Conservation (phyloP, 2,888 invertebrate species). For the Phengaris arion region DNA sequence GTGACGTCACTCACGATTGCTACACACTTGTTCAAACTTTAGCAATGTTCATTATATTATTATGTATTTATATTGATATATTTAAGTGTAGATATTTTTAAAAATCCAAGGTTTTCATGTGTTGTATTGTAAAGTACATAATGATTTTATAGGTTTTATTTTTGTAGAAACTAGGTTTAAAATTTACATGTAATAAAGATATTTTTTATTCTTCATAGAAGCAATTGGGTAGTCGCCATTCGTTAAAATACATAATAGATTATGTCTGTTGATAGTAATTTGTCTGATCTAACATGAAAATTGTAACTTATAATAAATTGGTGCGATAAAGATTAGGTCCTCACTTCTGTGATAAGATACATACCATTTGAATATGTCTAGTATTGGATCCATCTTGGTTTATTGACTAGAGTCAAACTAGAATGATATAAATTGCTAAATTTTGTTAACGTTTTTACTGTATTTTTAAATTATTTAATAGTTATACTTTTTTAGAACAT, state of each 20-base stretch:
- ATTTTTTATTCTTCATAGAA: no score
- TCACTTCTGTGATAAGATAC: background rate
- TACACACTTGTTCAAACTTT: background rate
- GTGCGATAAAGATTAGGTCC: background rate
- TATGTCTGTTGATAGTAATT: background rate
- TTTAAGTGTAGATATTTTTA: no score
- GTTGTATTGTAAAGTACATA: no score
- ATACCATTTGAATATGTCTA: background rate
- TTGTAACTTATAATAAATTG: background rate
- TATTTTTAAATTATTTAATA: background rate
- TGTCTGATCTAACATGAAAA: slow-evolving; percentile 5
- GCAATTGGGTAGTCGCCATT: background rate
- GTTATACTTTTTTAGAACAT: slow-evolving; percentile 29
- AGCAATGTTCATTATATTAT: no score
- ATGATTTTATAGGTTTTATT: no score
- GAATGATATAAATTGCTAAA: background rate
- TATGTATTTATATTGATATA: no score
- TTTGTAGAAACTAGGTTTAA: background rate
- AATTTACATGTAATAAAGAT: background rate
- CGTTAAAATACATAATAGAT: background rate
- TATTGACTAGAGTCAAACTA: background rate
- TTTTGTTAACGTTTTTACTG: background rate
- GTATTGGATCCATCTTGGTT: background rate
- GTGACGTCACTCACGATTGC: background rate
- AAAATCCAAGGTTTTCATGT: no score